phyloP scores from a whole-genome alignment of 2,888 invertebrate species.

The Drosophila mimetica region DNA sequence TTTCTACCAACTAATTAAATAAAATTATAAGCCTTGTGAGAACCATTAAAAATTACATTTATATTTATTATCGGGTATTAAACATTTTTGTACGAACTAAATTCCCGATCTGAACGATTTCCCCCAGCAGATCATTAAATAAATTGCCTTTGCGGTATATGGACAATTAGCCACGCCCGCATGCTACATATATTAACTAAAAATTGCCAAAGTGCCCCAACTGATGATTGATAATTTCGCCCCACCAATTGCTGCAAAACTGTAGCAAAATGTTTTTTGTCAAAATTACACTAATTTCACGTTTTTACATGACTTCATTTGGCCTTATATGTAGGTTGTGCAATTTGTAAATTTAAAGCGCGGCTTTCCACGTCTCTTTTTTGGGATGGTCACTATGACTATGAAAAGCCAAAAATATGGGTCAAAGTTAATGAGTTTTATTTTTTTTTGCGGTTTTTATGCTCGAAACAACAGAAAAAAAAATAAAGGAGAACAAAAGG shows the following conservation, averaged over 20 bases:
- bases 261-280: constrained; percentile 15
- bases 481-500: constrained; percentile 27
- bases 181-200: constrained; percentile 30
- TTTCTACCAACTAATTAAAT: background rate
- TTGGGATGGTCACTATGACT: constrained; percentile 36
- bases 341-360: constrained; percentile 35
- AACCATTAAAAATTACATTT: background rate
- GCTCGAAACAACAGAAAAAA: constrained; percentile 26
- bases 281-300: constrained; percentile 51
- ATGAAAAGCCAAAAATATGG: constrained; percentile 38
- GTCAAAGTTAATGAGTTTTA: constrained; percentile 58
- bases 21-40: background rate
- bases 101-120: constrained; percentile 3
- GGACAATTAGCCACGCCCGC: constrained; percentile 46
- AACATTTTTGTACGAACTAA: background rate
- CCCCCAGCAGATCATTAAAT: constrained; percentile 12
- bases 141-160: constrained; percentile 28
- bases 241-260: constrained; percentile 18
- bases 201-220: constrained; percentile 26
- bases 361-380: constrained; percentile 26
- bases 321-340: background rate
- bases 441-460: constrained; percentile 37
- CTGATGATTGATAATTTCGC: constrained; percentile 43
- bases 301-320: constrained; percentile 30
- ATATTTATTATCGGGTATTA: background rate